Conservation (phyloP, 2,113 vertebrate species). For the Aptenodytes forsteri region DNA sequence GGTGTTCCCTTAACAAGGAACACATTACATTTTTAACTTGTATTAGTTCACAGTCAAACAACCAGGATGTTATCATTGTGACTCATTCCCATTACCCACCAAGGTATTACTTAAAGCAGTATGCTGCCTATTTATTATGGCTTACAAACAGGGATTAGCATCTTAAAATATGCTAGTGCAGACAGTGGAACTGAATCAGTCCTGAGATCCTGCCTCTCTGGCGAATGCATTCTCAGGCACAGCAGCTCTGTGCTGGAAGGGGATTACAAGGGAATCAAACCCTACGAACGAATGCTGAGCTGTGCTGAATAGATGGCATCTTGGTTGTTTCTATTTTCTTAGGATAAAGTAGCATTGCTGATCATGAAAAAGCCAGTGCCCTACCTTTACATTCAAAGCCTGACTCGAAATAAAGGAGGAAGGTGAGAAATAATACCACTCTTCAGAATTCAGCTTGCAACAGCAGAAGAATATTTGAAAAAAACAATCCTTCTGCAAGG, state of each 20-base stretch:
- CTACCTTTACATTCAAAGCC: neutral
- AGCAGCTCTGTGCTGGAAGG: neutral
- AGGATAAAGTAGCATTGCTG: neutral
- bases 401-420: neutral
- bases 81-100: conserved; percentile 36
- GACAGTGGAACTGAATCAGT: neutral
- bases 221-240: neutral
- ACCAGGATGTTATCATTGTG: conserved; percentile 28
- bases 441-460: neutral
- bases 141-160: neutral
- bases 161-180: neutral
- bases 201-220: neutral
- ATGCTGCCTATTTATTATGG: neutral
- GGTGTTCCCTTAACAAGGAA: neutral
- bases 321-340: neutral
- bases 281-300: neutral
- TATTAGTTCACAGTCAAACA: neutral
- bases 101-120: neutral
- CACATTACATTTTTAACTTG: neutral
- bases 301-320: neutral
- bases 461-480: neutral
- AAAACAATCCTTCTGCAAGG: neutral
- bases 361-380: neutral
- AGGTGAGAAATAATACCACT: neutral
- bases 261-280: neutral